Conservation (phyloP, 2,113 vertebrate species). For the Aleadryas rufinucha region DNA sequence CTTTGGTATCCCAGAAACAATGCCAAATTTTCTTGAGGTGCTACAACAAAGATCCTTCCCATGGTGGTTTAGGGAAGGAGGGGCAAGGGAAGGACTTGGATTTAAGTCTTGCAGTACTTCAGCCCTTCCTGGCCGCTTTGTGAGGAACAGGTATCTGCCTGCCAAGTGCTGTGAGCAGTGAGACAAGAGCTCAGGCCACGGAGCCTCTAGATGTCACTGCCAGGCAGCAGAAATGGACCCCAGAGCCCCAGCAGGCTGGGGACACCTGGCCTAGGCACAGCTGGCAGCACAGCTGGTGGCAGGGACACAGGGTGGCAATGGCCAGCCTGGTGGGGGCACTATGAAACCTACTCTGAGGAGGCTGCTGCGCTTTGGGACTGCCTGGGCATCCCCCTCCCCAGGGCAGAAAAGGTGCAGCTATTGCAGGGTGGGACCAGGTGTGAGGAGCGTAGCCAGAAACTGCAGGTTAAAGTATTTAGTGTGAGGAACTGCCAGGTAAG, state of each 20-base stretch:
- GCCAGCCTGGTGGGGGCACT: background rate
- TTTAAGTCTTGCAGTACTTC: background rate
- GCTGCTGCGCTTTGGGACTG: too few relatives aligned
- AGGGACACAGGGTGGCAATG: background rate
- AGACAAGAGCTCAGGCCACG: background rate
- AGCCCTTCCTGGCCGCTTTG: background rate
- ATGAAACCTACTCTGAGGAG: background rate
- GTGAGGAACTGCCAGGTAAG: background rate
- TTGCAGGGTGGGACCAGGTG: background rate
- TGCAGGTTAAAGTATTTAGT: fast-evolving
- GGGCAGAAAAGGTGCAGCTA: background rate
- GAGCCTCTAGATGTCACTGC: conserved; percentile 66
- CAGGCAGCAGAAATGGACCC: background rate
- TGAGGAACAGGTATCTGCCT: background rate
- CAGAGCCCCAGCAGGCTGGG: background rate
- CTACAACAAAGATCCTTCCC: background rate
- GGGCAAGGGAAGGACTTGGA: background rate
- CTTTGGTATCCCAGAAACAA: background rate
- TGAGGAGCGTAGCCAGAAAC: background rate
- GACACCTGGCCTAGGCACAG: background rate
- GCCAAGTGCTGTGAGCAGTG: background rate
- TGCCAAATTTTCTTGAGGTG: background rate
- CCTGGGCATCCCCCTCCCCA: background rate
- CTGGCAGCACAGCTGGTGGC: background rate
- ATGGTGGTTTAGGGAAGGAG: background rate